Base-by-base conservation (phyloP, 2,797 vertebrate genomes). In the Siniperca obscura region DNA sequence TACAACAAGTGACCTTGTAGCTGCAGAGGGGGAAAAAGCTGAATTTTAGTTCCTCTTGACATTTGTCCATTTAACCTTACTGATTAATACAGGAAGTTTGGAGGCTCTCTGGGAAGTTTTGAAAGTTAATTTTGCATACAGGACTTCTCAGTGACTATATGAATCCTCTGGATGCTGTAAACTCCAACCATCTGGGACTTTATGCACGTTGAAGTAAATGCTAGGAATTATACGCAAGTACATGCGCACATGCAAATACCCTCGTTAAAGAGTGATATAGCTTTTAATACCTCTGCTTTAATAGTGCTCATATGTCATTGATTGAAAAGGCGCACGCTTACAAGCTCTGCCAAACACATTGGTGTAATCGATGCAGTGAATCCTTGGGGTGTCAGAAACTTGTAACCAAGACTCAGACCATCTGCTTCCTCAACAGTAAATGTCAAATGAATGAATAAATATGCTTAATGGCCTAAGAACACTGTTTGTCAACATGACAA, bases 311-410 rank as follows among this genome's bases (percentile, higher is more conserved):
- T 87, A 70, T 82, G 89, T 86, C 87, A 92, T 48, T 88, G 88
- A 91, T 85, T 73, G 85, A 84, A 86, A 86, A 86, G 70, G 53
- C 48, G 7, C 59, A 53, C n/a, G 12, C 76, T 90, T 85, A 74
- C 55, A 65, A 83, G 66, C 82, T 48, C 78, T 80, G 86, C 75
- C 83, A 86, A 89, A 85, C 83, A 87, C 74, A 82, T 81, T 89
- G 85, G 56, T 55, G 72, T 87, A 90, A 93, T 90, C 80, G 84
- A 91, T 89, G 87, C 88, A 77, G 86, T 46, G 76, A 88, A 86
- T 94, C 93, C 92, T 93, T 62, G 66, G 89, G 91, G 92, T 91
- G 91, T 90, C 87, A 84, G 87, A 92, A 92, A 92, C 89, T 91
- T 93, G 90, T 89, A 93, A 90, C 91, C 83, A 81, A 89, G 82